Conservation (phyloP, 1,140 invertebrate species). For the Atta texana region DNA sequence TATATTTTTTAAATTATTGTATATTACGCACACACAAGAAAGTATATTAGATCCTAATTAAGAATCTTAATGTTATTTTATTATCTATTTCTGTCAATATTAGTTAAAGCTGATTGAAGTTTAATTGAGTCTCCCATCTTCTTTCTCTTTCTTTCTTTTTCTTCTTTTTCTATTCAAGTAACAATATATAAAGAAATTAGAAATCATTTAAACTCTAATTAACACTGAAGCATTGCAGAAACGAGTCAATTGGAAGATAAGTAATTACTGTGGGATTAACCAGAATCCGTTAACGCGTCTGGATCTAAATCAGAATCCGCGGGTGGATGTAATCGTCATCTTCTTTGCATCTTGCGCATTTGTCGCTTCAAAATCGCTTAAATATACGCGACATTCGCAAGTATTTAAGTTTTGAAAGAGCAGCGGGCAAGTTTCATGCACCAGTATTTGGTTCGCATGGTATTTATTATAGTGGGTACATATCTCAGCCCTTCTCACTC, state of each 20-base stretch:
- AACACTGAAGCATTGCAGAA: slow-evolving; percentile 17
- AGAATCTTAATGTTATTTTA: not conserved
- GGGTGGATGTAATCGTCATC: not conserved
- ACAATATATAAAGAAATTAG: slow-evolving; percentile 12
- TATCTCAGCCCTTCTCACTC: slow-evolving; percentile 20
- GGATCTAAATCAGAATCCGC: not conserved
- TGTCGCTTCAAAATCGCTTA: not conserved
- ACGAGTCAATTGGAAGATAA: slow-evolving; percentile 1
- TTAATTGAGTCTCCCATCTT: slow-evolving; percentile 17
- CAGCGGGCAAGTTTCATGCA: not conserved
- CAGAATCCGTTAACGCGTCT: not conserved
- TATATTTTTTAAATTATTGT: not conserved
- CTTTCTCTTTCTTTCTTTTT: too few relatives aligned
- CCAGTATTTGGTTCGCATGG: slow-evolving; percentile 1
- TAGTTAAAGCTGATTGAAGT: slow-evolving; percentile 56
- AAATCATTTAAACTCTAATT: slow-evolving; percentile 38
- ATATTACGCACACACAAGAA: not conserved
- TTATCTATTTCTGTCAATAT: slow-evolving; percentile 33
- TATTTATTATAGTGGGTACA: not conserved
- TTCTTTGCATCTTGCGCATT: not conserved
- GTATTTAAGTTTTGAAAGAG: not conserved
- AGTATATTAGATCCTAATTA: not conserved
- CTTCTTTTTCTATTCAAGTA: not conserved
- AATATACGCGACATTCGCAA: not conserved
- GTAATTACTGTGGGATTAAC: not conserved